Percentiles rank a stretch among this genome's conserved stretches.
These are phyloP conservation scores for Oreotrochilus melanogaster DNA, from an alignment of 2,113 vertebrate species.

Conservation along the genomic window DNA sequence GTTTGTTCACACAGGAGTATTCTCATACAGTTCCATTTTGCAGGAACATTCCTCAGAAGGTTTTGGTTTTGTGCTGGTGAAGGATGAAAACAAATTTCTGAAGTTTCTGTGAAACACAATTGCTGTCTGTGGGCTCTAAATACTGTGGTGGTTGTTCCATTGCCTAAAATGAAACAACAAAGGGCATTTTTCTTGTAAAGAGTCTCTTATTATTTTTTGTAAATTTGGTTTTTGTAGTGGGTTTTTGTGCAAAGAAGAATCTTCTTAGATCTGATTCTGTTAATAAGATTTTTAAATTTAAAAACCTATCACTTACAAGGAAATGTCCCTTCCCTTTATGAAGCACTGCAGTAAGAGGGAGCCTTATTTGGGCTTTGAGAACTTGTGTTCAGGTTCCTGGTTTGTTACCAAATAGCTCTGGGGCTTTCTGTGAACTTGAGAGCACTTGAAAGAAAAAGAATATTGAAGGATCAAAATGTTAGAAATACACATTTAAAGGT, in stretches of 20 bases:
- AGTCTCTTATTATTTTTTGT: neutral
- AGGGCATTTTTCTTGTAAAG: neutral
- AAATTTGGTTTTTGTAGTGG: neutral
- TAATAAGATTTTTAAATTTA: neutral
- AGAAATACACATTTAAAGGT: neutral
- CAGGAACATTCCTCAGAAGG: neutral
- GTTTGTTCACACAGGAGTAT: neutral
- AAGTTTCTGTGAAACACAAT: neutral
- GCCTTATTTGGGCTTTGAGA: neutral
- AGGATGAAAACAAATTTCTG: neutral
- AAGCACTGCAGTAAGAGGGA: neutral
- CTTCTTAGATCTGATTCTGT: neutral
- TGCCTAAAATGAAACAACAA: neutral
- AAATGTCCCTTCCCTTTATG: neutral
- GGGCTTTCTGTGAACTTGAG: neutral
- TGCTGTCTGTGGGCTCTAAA: neutral
- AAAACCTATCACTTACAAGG: neutral
- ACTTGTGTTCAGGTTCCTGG: neutral
- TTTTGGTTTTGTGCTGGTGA: neutral
- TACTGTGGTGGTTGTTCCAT: neutral
- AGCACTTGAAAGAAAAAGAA: neutral
- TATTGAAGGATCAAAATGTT: neutral
- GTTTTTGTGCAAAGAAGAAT: neutral
- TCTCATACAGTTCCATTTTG: neutral
- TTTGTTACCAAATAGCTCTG: neutral